Evolutionary conservation across 1,140 invertebrate genomes (phyloP).

Genomic region (Philopotamus ludificatus): DNA sequence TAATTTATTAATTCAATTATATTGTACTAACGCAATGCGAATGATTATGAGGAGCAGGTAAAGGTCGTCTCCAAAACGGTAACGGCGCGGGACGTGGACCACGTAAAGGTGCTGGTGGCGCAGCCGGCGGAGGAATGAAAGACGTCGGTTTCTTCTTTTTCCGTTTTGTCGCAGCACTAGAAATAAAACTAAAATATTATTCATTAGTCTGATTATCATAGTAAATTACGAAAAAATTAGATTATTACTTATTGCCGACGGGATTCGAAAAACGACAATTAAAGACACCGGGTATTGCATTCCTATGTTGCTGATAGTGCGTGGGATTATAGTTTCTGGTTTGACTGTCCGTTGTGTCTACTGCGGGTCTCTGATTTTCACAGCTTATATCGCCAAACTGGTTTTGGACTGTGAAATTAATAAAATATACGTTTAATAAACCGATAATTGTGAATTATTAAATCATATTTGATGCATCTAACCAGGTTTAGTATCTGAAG

Average conservation of each 20-base stretch:
- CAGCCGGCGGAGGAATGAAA: slow-evolving; percentile 76
- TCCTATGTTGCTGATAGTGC: slow-evolving; percentile 45
- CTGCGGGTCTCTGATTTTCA: slow-evolving; percentile 10
- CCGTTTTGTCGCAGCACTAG: slow-evolving; percentile 61
- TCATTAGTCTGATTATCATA: not conserved
- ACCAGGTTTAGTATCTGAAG: slow-evolving; percentile 39
- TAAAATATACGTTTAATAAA: not conserved
- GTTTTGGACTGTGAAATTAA: not conserved
- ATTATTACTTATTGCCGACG: slow-evolving; percentile 50
- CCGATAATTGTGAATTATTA: not conserved
- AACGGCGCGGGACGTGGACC: slow-evolving; percentile 53
- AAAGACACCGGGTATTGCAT: slow-evolving; percentile 80
- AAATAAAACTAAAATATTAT: slow-evolving; percentile 11
- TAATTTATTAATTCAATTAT: slow-evolving; percentile 7
- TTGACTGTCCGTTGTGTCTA: not conserved
- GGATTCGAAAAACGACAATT: slow-evolving; percentile 85
- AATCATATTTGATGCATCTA: not conserved
- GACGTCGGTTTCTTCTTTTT: slow-evolving; percentile 89
- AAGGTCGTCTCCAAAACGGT: slow-evolving; percentile 78
- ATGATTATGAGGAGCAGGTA: slow-evolving; percentile 58
- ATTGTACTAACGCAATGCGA: slow-evolving; percentile 41
- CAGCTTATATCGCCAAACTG: slow-evolving; percentile 28
- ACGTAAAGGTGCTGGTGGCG: slow-evolving; percentile 64
- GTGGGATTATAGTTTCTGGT: slow-evolving; percentile 6
- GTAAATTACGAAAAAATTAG: not conserved